A percentile compares a stretch with the other conserved stretches of the same genome.
phyloP scores from a whole-genome alignment of 2,113 vertebrate species.

The Corvus moneduloides region DNA sequence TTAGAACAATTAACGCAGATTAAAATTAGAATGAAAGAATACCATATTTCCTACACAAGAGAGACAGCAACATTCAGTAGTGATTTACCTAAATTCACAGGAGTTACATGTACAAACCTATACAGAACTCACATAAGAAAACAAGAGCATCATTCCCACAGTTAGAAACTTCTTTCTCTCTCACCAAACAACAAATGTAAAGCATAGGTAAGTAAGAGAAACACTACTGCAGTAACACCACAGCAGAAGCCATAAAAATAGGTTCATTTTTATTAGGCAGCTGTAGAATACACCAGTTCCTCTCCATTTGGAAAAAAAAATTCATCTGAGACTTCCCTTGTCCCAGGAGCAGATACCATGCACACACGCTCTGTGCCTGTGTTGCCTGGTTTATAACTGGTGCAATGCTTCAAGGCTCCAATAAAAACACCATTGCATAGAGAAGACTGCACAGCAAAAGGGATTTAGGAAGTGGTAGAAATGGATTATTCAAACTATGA shows the following conservation, averaged over 20 bases:
- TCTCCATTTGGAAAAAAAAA: background rate
- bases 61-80: background rate
- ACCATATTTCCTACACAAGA: background rate
- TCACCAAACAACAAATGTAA: background rate
- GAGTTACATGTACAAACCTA: background rate
- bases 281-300: background rate
- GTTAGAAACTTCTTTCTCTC: background rate
- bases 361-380: background rate
- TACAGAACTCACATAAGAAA: background rate
- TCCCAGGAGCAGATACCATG: background rate
- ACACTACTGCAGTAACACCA: background rate
- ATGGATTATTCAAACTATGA: background rate
- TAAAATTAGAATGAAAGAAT: background rate
- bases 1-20: background rate
- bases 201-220: background rate
- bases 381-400: background rate
- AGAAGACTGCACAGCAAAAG: background rate
- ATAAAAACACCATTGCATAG: background rate
- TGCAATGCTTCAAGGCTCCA: background rate
- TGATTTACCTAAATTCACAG: background rate
- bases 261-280: background rate
- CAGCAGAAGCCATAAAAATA: background rate
- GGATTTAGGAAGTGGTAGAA: background rate
- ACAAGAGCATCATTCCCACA: background rate
- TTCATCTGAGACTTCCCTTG: background rate